Base-by-base conservation (phyloP, 92 coral and sea anemone species). In the Porites evermanni region DNA sequence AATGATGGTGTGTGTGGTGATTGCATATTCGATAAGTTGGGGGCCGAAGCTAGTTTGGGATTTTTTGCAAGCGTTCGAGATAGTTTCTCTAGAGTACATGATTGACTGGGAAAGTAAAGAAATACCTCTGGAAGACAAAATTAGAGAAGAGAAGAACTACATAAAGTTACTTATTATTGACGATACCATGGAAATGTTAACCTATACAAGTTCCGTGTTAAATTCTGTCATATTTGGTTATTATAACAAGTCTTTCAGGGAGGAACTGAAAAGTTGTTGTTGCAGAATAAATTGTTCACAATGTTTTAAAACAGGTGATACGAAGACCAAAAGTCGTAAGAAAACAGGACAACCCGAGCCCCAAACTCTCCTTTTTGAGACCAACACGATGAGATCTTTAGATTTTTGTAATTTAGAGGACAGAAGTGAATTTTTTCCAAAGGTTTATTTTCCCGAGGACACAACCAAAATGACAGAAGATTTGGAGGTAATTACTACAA, bases 11-110 rank as follows among this genome's bases (percentile, higher is more conserved):
- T 20, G 75, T 8, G 59, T 88, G 1, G 92, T 91, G 2, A 1
- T 80, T 52, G 89, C 88, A 3, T 91, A 88, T 26, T 73, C 80
- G 26, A 9, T 88, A 3, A 91, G 92, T n/a, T 91, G 92, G 92
- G 94, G 94, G 1, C 94, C 94, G 7, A 64, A 53, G 44, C 84
- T 91, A 13, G 17, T 69, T 47, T 83, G 78, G 87, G 38, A 13
- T 72, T 74, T 69, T 21, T 78, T 83, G 12, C 87, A 74, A 83
- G 78, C 79, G n/a, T 82, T 66, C n/a, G 87, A 64, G 10, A 12
- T 11, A 10, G 29, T 82, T 24, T 68, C 85, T 4, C n/a, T 80
- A 19, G 67, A 80, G 50, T 67, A 80, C 32, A 26, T 44, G 7
- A 7, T 23, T 52, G 74, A 67, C 19, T 70, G 85, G 85, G 76